phyloP scores from a whole-genome alignment of 2,797 vertebrate genomes.

The Benthosema pterotum region DNA sequence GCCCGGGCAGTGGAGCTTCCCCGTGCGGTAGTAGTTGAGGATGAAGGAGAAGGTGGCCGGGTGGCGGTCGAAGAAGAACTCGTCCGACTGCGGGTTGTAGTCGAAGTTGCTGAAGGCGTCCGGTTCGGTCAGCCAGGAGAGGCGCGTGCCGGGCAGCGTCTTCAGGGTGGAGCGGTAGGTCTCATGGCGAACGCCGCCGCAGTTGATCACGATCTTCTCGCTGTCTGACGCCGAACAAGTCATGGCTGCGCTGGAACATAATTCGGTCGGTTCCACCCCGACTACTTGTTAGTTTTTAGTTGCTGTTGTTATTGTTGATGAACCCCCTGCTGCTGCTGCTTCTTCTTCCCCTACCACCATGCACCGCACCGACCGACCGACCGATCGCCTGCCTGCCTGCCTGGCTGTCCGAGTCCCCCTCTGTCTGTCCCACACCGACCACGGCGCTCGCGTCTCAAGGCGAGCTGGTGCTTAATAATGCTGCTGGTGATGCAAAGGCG shows the following conservation, averaged over 20 bases:
- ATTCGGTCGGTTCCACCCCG: conserved; percentile 74
- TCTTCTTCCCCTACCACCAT: too few relatives aligned
- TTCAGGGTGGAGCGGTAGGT: conserved; percentile 92
- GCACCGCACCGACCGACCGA: too few relatives aligned
- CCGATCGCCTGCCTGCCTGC: too few relatives aligned
- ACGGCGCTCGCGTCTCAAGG: too few relatives aligned
- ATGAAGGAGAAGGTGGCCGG: conserved; percentile 91
- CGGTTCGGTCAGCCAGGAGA: conserved; percentile 90
- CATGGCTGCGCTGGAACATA: conserved; percentile 91
- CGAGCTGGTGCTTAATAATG: too few relatives aligned
- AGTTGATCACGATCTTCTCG: conserved; percentile 95
- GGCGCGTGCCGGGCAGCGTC: conserved; percentile 89
- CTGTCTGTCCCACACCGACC: too few relatives aligned
- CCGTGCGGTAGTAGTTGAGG: conserved; percentile 92
- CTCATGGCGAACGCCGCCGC: conserved; percentile 91
- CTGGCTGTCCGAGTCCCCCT: too few relatives aligned
- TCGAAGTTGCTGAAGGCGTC: conserved; percentile 91
- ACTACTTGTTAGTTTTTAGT: conserved; percentile 20
- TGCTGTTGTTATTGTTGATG: too few relatives aligned
- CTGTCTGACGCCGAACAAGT: conserved; percentile 91
- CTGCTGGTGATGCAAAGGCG: conserved; percentile 3
- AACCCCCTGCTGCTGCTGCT: too few relatives aligned
- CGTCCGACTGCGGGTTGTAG: conserved; percentile 90
- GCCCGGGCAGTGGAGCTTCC: conserved; percentile 90
- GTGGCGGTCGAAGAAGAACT: conserved; percentile 93